Conservation (phyloP, 1,140 invertebrate species). For the Drosophila sproati region DNA sequence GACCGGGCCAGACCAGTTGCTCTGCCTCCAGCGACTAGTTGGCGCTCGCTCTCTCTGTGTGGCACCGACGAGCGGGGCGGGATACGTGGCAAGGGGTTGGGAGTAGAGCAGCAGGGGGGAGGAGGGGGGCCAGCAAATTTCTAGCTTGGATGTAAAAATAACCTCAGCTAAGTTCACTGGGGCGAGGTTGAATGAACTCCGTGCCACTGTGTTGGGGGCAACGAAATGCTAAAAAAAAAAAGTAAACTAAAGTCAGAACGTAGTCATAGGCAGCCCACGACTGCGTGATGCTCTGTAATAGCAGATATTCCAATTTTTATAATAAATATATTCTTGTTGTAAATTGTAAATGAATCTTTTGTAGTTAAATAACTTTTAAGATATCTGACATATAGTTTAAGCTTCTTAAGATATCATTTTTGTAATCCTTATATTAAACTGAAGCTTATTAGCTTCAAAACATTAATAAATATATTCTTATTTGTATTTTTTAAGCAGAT, state of each 20-base stretch:
- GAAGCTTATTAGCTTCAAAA: too few relatives aligned
- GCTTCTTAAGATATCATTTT: too few relatives aligned
- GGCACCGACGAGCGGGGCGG: constrained; percentile 5
- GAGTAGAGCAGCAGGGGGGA: background rate
- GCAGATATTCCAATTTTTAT: background rate
- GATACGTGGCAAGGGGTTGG: background rate
- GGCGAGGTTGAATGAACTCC: constrained; percentile 85
- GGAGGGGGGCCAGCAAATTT: constrained; percentile 14
- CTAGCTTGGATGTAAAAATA: constrained; percentile 81
- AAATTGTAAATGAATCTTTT: too few relatives aligned
- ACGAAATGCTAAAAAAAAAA: constrained; percentile 33
- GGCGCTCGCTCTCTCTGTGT: constrained; percentile 39
- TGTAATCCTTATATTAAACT: too few relatives aligned
- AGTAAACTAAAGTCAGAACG: constrained; percentile 1
- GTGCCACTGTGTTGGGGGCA: constrained; percentile 26
- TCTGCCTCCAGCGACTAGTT: constrained; percentile 53
- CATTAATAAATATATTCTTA: too few relatives aligned
- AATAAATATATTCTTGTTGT: too few relatives aligned
- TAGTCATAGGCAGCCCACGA: background rate
- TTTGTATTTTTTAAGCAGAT: too few relatives aligned
- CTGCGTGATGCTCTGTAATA: background rate
- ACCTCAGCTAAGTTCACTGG: constrained; percentile 85
- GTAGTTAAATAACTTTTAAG: too few relatives aligned
- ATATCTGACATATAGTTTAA: too few relatives aligned
- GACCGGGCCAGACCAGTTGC: constrained; percentile 70